Conservation (phyloP, 1,140 invertebrate genomes). For the Oscheius sp. region DNA sequence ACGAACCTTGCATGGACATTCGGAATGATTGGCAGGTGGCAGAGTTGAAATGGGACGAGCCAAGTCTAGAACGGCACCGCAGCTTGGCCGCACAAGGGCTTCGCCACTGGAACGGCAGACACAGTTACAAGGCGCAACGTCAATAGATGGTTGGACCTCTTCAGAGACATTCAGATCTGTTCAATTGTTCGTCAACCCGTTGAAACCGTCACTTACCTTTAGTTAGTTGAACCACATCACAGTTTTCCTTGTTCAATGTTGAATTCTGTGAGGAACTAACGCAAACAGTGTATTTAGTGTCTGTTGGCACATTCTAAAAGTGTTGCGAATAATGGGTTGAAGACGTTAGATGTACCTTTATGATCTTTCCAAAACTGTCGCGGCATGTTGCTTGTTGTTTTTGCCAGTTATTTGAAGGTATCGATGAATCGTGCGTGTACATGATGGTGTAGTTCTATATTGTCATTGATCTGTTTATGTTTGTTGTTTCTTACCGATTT, state of each 20-base stretch:
- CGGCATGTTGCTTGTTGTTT: constrained; percentile 43
- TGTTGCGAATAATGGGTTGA: neutral
- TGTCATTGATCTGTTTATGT: neutral
- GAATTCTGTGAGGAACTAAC: constrained; percentile 39
- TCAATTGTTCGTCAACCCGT: constrained; percentile 24
- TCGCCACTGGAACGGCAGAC: constrained; percentile 29
- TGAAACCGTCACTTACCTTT: constrained; percentile 32
- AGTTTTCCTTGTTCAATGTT: constrained; percentile 45
- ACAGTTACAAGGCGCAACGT: constrained; percentile 30
- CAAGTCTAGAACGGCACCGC: constrained; percentile 15
- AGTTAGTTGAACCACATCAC: constrained; percentile 43
- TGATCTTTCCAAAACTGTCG: constrained; percentile 48
- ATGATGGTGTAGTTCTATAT: constrained; percentile 51
- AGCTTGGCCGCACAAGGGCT: constrained; percentile 19
- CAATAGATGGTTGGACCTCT: constrained; percentile 20
- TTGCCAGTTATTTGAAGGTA: constrained; percentile 47
- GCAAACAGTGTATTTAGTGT: constrained; percentile 49
- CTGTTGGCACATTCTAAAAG: constrained; percentile 42
- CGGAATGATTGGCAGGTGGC: constrained; percentile 40
- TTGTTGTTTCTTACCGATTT: constrained; percentile 36
- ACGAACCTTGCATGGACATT: constrained; percentile 45
- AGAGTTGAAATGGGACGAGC: constrained; percentile 38
- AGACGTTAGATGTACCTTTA: constrained; percentile 7
- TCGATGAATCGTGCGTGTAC: constrained; percentile 48
- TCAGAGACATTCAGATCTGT: constrained; percentile 21